Evolutionary conservation across 2,797 vertebrate species (phyloP).

Genomic region (Podarcis siculus): DNA sequence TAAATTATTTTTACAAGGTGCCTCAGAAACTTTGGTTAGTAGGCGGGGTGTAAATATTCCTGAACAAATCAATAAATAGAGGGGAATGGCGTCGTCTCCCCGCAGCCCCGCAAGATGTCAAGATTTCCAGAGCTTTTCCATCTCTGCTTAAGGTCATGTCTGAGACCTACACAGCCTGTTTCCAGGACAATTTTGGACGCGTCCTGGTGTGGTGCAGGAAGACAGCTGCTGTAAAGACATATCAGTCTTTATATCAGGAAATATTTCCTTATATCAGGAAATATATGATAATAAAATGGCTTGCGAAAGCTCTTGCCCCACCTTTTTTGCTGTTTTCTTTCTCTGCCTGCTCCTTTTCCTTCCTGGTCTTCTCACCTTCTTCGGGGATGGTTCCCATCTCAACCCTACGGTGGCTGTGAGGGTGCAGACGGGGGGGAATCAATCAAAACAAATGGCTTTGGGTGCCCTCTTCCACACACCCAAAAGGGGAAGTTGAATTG

Average conservation of each 20-base stretch:
- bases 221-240: neutral
- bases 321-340: conserved; percentile 54
- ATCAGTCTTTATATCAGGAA: neutral
- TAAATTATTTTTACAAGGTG: too few relatives aligned
- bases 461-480: neutral
- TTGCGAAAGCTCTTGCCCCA: conserved; percentile 4
- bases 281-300: neutral
- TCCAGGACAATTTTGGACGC: neutral
- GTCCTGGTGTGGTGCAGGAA: neutral
- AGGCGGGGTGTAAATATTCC: too few relatives aligned
- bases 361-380: conserved; percentile 42
- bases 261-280: neutral
- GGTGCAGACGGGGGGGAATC: neutral
- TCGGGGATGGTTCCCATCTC: conserved; percentile 65
- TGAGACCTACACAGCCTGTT: neutral
- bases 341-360: conserved; percentile 31
- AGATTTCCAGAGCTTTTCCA: neutral
- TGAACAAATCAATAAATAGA: too few relatives aligned
- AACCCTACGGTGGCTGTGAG: conserved; percentile 44
- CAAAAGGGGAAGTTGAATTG: neutral
- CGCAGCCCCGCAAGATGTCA: neutral
- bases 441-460: neutral
- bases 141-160: neutral
- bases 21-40: too few relatives aligned
- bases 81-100: neutral